These are phyloP conservation scores for Monopterus albus DNA, from an alignment of 2,113 vertebrate genomes.

Conservation along the genomic window DNA sequence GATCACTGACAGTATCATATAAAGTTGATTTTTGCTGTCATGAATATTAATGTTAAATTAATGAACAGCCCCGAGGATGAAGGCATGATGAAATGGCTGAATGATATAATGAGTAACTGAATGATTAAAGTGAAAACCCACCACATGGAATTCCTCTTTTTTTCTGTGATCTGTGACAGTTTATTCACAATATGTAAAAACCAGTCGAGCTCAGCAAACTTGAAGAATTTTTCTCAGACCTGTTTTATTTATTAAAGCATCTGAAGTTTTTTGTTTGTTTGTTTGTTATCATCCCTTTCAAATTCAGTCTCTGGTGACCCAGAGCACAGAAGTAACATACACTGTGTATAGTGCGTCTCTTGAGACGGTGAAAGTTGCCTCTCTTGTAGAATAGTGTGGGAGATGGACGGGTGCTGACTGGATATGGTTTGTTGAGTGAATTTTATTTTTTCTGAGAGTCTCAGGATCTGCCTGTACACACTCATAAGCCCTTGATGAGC, in stretches of 20 bases:
- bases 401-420: not conserved
- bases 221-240: not conserved
- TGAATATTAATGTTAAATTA: slow-evolving; percentile 55
- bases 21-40: slow-evolving; percentile 41
- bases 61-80: slow-evolving; percentile 49
- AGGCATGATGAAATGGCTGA: slow-evolving; percentile 41
- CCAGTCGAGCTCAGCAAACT: not conserved
- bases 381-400: not conserved
- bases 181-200: slow-evolving; percentile 1
- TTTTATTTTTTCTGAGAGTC: not conserved
- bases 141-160: not conserved
- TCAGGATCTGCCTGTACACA: not conserved
- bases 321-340: slow-evolving; percentile 4
- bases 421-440: not conserved
- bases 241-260: not conserved
- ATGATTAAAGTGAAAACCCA: slow-evolving; percentile 34
- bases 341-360: not conserved
- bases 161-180: not conserved
- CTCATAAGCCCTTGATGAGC: slow-evolving; percentile 4
- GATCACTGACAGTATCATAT: slow-evolving; percentile 38
- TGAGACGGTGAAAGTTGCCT: slow-evolving; percentile 1
- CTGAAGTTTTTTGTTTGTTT: not conserved
- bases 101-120: slow-evolving; percentile 49
- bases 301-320: not conserved
- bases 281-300: too few relatives aligned